Percentiles rank a stretch among this genome's conserved stretches.
phyloP scores from a whole-genome alignment of 1,140 invertebrate species.

The Drusus annulatus region DNA sequence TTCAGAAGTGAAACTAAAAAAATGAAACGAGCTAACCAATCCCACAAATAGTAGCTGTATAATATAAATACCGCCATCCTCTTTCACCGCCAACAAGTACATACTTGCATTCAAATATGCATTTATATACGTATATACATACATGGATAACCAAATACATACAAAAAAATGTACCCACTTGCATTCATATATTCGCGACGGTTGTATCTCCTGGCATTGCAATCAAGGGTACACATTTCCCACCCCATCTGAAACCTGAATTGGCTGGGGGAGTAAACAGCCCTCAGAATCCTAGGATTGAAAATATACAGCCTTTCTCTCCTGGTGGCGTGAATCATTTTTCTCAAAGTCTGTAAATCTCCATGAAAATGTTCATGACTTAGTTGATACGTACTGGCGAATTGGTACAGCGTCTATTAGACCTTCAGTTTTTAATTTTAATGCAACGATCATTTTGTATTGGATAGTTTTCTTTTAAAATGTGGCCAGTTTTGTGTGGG shows the following conservation, averaged over 20 bases:
- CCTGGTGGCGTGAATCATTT: conserved; percentile 35
- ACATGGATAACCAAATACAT: too few species aligned
- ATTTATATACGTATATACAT: too few species aligned
- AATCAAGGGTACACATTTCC: conserved; percentile 28
- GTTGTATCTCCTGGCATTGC: conserved; percentile 23
- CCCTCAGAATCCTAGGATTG: conserved; percentile 9
- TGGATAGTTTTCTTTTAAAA: too few species aligned
- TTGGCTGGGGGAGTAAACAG: conserved; percentile 19
- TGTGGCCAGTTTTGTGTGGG: too few species aligned
- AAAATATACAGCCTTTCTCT: conserved; percentile 21
- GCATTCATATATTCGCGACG: background rate
- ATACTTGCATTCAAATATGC: too few species aligned
- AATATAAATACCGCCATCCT: background rate
- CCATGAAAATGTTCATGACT: conserved; percentile 3
- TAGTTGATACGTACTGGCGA: too few species aligned
- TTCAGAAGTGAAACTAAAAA: background rate
- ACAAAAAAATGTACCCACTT: too few species aligned
- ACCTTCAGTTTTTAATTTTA: background rate
- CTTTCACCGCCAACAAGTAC: background rate
- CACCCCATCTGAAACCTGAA: conserved; percentile 4
- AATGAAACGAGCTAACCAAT: background rate
- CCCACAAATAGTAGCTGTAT: background rate
- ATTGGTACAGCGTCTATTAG: too few species aligned
- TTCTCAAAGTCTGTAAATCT: conserved; percentile 9
- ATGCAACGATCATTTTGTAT: too few species aligned